Base-by-base conservation (phyloP, 2,888 invertebrate species). In the Aplocera efformata region DNA sequence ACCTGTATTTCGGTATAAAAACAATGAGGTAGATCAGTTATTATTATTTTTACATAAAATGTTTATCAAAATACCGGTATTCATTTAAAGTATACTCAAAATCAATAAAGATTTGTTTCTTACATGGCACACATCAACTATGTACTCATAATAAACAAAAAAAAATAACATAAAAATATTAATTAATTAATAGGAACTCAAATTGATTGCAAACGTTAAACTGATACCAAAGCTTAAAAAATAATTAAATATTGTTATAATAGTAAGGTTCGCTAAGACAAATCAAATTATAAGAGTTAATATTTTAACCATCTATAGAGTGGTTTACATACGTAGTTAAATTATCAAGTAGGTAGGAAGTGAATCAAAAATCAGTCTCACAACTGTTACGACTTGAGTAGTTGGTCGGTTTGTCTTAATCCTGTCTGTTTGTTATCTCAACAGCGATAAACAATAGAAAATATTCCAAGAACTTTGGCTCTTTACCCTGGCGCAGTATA, bases 391-490 rank as follows among this genome's bases (percentile, higher is more conserved):
- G 60, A 58, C 48, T 56, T 61, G 50, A 53, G 47, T 58, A 52
- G 56, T 56, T 50, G 49, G 55, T 45, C 61, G 54, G 56, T 56
- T 56, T 57, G 36, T 40, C 36, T 45, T 53, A 50, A 57, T 63
- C 51, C 55, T 54, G 60, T 44, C 49, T 48, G 56, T 60, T 63
- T 57, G 56, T 63, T 69, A 69, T 71, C 72, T 70, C 62, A 58
- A 60, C 54, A 57, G 68, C 71, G 71, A 67, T 68, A 67, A 65
- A 69, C 63, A 67, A 68, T 77, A 79, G 66, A 78, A 74, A 72
- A 79, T 79, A 79, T 76, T 73, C 72, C 71, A 73, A 79, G 76
- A 73, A 79, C 73, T 84, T 80, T 83, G 83, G 80, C 79, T 80
- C 62, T 72, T 67, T 81, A 84, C 85, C 84, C 83, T 85, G 85